Percentiles rank a stretch among this genome's conserved stretches.
Evolutionary conservation across 2,113 vertebrate genomes (phyloP).

Genomic region (Sprattus sprattus): DNA sequence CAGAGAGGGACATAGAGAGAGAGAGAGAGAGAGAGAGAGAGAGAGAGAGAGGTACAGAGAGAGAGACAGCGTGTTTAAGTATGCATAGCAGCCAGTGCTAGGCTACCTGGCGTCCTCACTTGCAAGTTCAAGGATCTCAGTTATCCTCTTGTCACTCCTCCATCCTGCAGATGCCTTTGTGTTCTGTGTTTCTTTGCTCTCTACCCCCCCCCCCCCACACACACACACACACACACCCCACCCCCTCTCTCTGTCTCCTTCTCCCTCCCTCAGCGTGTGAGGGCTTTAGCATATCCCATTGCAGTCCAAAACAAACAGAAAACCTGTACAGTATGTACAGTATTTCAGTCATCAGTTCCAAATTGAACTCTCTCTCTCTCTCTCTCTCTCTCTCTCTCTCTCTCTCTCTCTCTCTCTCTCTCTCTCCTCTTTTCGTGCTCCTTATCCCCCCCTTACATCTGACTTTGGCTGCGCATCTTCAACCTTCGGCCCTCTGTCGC

Average conservation of each 20-base stretch:
- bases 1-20: too few species aligned
- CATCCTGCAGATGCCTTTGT: constrained; percentile 27
- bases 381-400: background rate
- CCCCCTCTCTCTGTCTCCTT: too few species aligned
- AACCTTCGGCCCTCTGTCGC: background rate
- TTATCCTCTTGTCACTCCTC: background rate
- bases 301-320: too few species aligned
- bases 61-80: background rate
- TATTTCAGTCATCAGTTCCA: too few species aligned
- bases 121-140: background rate
- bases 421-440: background rate
- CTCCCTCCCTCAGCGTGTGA: background rate
- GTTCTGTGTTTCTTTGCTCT: background rate
- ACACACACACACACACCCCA: too few species aligned
- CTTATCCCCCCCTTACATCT: too few species aligned
- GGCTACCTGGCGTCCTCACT: background rate
- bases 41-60: background rate
- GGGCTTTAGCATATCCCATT: too few species aligned
- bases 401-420: background rate
- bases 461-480: too few species aligned
- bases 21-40: background rate
- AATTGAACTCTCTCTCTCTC: background rate
- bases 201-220: background rate
- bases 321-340: too few species aligned
- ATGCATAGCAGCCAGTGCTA: background rate